Base-by-base conservation (phyloP, 2,888 invertebrate species). In the Sesia bembeciformis region DNA sequence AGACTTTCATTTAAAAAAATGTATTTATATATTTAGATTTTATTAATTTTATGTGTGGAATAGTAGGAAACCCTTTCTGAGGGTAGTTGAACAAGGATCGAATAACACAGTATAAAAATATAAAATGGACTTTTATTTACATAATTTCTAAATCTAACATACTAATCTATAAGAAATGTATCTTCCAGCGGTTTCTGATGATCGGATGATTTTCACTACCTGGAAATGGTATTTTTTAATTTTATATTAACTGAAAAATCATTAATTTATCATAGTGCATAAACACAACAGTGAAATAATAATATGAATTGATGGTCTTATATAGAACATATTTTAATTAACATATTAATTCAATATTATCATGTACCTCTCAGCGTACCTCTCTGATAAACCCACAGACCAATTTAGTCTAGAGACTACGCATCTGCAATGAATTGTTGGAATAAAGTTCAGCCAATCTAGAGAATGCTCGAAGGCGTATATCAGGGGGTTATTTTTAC, bases 91-190 rank as follows among this genome's bases (percentile, higher is more conserved):
- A 57, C 53, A 53, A 50, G 52, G 53, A 53, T 53, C 53, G 54
- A 39, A 56, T 56, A 40, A 40, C 23, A 23, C 3, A 56, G 52
- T 43, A 49, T 53, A 52, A 42, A 57, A 7, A n/a, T 46, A 46
- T 46, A 56, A 58, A 58, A 61, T 54, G 54, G 53, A 59, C 58
- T 60, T 54, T 52, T 40, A 38, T 40, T 52, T 7, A 52, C 52
- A 8, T 55, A 58, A 58, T 54, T 56, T 40, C 52, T 65, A 62
- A 62, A 56, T 58, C 74, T 86, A 89, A 72, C 97, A 97, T 55
- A 98, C 98, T 72, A 98, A 92, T 77, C 99, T 93, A 81, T 99
- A 99, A 46, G 98, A 98, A 84, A 99, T 98, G 80, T 99, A 99
- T 76, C 98, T 92, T 51, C 99, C 99, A 40, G 99, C 99, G 49